Evolutionary conservation across 2,797 vertebrate genomes (phyloP).

Genomic region (Botia kubotai): DNA sequence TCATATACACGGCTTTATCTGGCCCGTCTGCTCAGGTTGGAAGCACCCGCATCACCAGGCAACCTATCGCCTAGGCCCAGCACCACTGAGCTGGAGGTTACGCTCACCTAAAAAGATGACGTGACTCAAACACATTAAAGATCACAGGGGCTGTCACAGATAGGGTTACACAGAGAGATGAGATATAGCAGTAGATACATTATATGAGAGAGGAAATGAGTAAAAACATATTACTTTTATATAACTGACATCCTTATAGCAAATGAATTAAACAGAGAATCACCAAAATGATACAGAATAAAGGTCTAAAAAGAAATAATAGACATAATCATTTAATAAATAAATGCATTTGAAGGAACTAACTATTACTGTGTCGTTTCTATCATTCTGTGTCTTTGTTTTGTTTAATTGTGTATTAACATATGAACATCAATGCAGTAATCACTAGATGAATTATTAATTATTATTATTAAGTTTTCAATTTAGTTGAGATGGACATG

Average conservation of each 20-base stretch:
- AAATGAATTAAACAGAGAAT: too few species aligned
- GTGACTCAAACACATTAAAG: slow-evolving; percentile 54
- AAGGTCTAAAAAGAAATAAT: too few species aligned
- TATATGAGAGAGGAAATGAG: not conserved
- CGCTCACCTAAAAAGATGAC: slow-evolving; percentile 47
- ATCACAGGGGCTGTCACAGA: slow-evolving; percentile 1
- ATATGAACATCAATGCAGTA: too few species aligned
- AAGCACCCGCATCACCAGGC: slow-evolving; percentile 65
- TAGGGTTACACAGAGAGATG: slow-evolving; percentile 2
- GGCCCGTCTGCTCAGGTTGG: slow-evolving; percentile 72
- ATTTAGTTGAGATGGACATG: not conserved
- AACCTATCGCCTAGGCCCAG: slow-evolving; percentile 25
- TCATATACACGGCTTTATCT: slow-evolving; percentile 57
- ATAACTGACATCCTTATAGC: too few species aligned
- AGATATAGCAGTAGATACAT: not conserved
- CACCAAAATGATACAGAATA: too few species aligned
- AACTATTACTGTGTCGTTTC: too few species aligned
- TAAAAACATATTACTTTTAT: not conserved
- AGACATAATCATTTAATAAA: too few species aligned
- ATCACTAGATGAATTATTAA: too few species aligned
- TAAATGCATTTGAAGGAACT: too few species aligned
- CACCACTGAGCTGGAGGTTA: slow-evolving; percentile 43
- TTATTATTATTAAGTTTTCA: too few species aligned
- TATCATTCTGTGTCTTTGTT: too few species aligned
- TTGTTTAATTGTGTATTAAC: too few species aligned